Percentiles rank a stretch among this genome's conserved stretches.
Evolutionary conservation across 2,113 vertebrate genomes (phyloP).

Genomic region (Cisticola juncidis): DNA sequence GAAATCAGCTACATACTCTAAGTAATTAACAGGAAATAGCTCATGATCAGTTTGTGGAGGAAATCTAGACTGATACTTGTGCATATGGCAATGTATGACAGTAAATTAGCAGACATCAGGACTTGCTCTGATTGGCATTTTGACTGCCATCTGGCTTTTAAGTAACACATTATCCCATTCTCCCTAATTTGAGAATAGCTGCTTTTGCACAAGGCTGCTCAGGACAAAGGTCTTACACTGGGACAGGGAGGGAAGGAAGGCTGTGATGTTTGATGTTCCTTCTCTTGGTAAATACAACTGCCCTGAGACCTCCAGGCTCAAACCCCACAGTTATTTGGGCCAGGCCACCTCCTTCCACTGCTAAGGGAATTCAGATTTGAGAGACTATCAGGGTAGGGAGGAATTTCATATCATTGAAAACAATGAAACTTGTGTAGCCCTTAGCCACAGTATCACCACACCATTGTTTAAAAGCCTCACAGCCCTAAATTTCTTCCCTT

Average conservation of each 20-base stretch:
- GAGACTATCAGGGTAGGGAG: not conserved
- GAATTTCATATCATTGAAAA: not conserved
- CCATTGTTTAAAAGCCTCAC: not conserved
- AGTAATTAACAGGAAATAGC: conserved; percentile 25
- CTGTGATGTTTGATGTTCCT: not conserved
- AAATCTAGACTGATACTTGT: not conserved
- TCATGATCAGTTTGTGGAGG: not conserved
- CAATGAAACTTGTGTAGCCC: not conserved
- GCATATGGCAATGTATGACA: not conserved
- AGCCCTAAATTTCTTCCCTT: not conserved
- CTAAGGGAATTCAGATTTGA: not conserved
- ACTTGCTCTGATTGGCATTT: not conserved
- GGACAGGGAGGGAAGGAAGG: not conserved
- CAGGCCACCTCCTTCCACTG: not conserved
- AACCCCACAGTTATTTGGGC: not conserved
- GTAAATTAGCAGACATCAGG: not conserved
- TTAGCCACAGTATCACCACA: not conserved
- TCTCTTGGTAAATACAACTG: not conserved
- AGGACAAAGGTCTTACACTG: rapidly evolving
- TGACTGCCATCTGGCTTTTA: not conserved
- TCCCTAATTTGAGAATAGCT: not conserved
- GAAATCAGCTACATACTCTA: not conserved
- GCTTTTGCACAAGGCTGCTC: not conserved
- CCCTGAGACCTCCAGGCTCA: not conserved
- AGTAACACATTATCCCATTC: not conserved